These are phyloP conservation scores for Epistrophella euchroma DNA, from an alignment of 2,888 invertebrate genomes.

Conservation along the genomic window DNA sequence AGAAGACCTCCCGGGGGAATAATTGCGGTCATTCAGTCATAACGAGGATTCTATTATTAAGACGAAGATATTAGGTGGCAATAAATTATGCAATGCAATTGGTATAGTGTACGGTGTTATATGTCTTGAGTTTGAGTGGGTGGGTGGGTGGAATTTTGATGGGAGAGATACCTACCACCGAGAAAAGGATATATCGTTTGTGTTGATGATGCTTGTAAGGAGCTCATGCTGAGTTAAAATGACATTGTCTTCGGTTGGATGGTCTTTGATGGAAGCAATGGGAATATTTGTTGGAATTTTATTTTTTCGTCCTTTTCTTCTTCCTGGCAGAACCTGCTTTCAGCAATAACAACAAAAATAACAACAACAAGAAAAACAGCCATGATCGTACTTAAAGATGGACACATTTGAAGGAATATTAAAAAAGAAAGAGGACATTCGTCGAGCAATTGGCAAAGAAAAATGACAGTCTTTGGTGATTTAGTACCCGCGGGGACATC, in stretches of 20 bases:
- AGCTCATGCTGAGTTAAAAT: conserved; percentile 39
- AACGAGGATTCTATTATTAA: conserved; percentile 75
- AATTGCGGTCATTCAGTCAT: conserved; percentile 75
- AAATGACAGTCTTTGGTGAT: conserved; percentile 43
- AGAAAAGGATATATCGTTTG: conserved; percentile 45
- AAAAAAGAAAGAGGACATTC: conserved; percentile 41
- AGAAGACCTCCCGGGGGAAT: conserved; percentile 62
- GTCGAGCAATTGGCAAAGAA: conserved; percentile 51
- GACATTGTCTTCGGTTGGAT: conserved; percentile 15
- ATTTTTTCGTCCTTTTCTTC: conserved; percentile 20
- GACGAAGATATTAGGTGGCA: conserved; percentile 71
- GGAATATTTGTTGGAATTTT: conserved; percentile 30
- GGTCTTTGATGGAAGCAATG: conserved; percentile 19
- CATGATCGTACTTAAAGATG: neutral
- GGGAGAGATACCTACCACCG: neutral
- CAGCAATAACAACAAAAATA: neutral
- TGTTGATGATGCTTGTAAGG: conserved; percentile 42
- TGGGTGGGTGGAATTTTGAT: conserved; percentile 2
- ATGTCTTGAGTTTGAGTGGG: conserved; percentile 13
- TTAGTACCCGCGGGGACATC: conserved; percentile 34
- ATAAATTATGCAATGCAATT: conserved; percentile 75
- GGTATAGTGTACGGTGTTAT: conserved; percentile 47
- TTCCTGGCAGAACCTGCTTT: neutral
- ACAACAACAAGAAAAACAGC: neutral
- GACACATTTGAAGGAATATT: conserved; percentile 47